Base-by-base conservation (phyloP, 2,113 vertebrate genomes). In the Paedocypris sp. region DNA sequence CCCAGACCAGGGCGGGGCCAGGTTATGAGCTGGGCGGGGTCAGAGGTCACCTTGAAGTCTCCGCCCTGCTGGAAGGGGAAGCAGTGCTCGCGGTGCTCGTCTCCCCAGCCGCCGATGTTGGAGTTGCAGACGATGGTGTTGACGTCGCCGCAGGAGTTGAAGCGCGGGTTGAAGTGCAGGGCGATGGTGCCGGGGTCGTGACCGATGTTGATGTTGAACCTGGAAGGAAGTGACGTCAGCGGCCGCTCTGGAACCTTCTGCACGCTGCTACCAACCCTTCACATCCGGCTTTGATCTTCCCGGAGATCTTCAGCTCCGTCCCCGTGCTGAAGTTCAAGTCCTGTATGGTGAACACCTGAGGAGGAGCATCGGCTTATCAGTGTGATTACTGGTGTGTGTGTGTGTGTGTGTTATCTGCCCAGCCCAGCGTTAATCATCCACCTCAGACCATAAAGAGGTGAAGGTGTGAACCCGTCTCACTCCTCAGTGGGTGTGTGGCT, bases 141-240 rank as follows among this genome's bases (percentile, higher is more conserved):
- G 31, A 0, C 1, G 39, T 77, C 83, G 1, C 52, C 29, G 0
- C 6, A 1, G 0, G 0, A 0, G 9, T 70, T 59, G 3, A 86
- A 86, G 3, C 85, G 82, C 1, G 82, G 80, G 67, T 84, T 86
- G 54, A 88, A 80, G 75, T 87, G 84, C 57, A 88, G 19, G 0
- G 83, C 82, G 1, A 86, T 51, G 59, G 79, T 71, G 0, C 84
- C 70, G 0, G 51, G 0, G 26, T 78, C 63, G 1, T 83, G 84
- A 2, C 86, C 86, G 2, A 87, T 76, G 71, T 87, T 82, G 60
- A 87, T 60, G 22, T 75, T 7, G 36, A 86, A 87, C 15, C 85
- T 86, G 23, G 13, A 45, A 18, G 25, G 5, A 6, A 52, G 16
- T 50, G 13, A 28, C 16, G 18, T 18, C 23, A 10, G 1, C 6